Conservation (phyloP, 2,113 vertebrate genomes). For the Chlorodrepanis virens region DNA sequence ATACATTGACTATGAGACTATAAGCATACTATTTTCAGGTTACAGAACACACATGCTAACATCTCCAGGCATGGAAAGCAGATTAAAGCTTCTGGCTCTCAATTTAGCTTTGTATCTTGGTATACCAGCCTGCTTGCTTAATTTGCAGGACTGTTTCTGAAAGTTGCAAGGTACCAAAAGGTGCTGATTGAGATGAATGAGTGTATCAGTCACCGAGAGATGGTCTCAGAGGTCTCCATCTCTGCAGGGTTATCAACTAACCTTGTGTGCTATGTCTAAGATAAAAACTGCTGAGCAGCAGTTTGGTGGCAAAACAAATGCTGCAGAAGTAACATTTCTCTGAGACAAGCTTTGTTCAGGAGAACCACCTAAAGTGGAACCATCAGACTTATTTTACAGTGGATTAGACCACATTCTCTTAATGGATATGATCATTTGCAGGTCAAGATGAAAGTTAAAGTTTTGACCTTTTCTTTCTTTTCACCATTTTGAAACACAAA, state of each 20-base stretch:
- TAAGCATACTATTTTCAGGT: slow-evolving; percentile 23
- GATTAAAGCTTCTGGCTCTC: slow-evolving; percentile 37
- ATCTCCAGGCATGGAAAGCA: slow-evolving; percentile 3
- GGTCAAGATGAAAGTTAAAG: background rate
- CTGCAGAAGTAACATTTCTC: background rate
- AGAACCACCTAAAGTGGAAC: slow-evolving; percentile 30
- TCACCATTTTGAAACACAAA: background rate
- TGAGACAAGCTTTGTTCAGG: slow-evolving; percentile 32
- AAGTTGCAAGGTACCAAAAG: slow-evolving; percentile 59
- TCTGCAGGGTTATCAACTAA: slow-evolving; percentile 56
- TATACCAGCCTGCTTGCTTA: slow-evolving; percentile 43
- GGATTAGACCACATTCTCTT: background rate
- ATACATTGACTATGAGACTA: background rate
- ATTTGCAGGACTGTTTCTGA: slow-evolving; percentile 62
- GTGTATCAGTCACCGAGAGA: slow-evolving; percentile 45
- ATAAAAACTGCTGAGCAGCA: slow-evolving; percentile 35
- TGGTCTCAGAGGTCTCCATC: slow-evolving; percentile 56
- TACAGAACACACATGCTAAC: background rate
- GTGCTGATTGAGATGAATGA: slow-evolving; percentile 62
- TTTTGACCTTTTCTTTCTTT: background rate
- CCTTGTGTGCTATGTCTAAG: slow-evolving; percentile 35
- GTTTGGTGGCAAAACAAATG: slow-evolving; percentile 33
- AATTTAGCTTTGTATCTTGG: background rate
- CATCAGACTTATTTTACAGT: slow-evolving; percentile 27
- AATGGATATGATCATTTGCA: background rate